These are phyloP conservation scores for Chrysochloris asiatica DNA, from an alignment of 2,113 vertebrate species.

Conservation along the genomic window DNA sequence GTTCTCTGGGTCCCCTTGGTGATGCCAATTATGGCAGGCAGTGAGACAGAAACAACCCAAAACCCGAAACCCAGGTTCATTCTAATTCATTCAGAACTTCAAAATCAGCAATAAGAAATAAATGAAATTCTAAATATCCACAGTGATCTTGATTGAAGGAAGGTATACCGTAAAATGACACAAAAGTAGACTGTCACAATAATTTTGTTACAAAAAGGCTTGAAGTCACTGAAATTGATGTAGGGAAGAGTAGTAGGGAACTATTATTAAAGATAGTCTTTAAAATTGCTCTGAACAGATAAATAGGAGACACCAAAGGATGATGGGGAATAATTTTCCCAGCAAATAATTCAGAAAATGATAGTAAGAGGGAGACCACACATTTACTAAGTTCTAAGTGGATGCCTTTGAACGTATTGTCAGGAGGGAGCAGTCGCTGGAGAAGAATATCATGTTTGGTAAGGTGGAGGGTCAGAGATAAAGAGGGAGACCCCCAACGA, in stretches of 20 bases:
- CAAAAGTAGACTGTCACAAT: not conserved
- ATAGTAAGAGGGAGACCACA: not conserved
- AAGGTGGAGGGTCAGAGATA: no score
- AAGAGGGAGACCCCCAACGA: no score
- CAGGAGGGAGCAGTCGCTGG: no score
- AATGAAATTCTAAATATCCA: constrained; percentile 17
- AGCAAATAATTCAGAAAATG: constrained; percentile 34
- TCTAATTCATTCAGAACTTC: not conserved
- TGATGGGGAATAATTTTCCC: not conserved
- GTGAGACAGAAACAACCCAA: not conserved
- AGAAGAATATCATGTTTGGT: no score
- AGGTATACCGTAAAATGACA: constrained; percentile 39
- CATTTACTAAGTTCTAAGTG: constrained; percentile 32
- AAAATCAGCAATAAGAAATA: constrained; percentile 36
- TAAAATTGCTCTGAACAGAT: constrained; percentile 3
- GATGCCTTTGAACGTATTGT: no score
- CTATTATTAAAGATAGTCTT: constrained; percentile 1
- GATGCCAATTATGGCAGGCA: not conserved
- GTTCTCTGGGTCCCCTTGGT: not conserved
- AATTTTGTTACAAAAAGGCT: not conserved
- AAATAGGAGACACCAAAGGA: not conserved
- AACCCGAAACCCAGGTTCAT: not conserved
- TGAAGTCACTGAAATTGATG: constrained; percentile 23
- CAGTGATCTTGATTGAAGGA: constrained; percentile 20
- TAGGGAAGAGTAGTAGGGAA: not conserved